These are phyloP conservation scores for Girardinichthys multiradiatus DNA, from an alignment of 2,113 vertebrate genomes.

Conservation along the genomic window DNA sequence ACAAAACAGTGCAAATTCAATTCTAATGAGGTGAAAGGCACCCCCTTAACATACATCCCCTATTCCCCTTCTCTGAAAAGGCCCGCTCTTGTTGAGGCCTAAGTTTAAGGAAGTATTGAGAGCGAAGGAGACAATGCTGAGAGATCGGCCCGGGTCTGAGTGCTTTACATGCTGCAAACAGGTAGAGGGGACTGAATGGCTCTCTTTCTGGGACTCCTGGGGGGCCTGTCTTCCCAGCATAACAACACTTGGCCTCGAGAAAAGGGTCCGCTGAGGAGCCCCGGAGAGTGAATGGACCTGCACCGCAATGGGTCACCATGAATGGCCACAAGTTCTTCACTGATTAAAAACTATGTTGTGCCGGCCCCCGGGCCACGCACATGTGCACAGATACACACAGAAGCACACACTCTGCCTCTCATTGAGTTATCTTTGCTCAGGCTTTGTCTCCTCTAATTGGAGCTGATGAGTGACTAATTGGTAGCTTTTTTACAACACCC, in stretches of 20 bases:
- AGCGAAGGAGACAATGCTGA: conserved; percentile 89
- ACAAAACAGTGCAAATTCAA: conserved; percentile 91
- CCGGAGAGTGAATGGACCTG: conserved; percentile 82
- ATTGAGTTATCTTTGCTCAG: conserved; percentile 96
- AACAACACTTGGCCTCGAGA: conserved; percentile 85
- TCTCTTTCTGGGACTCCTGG: conserved; percentile 91
- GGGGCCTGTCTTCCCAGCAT: conserved; percentile 92
- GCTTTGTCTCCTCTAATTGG: conserved; percentile 99
- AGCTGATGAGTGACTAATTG: conserved; percentile 99
- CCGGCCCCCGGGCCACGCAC: conserved; percentile 51
- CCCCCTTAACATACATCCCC: conserved; percentile 85
- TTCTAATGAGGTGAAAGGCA: conserved; percentile 92
- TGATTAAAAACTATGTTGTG: conserved; percentile 86
- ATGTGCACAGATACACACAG: conserved; percentile 46
- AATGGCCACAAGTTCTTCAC: conserved; percentile 87
- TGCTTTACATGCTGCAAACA: conserved; percentile 89
- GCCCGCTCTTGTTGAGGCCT: conserved; percentile 85
- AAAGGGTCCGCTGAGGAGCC: conserved; percentile 80
- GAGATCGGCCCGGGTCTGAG: conserved; percentile 88
- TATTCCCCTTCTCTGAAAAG: conserved; percentile 64
- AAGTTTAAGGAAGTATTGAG: conserved; percentile 88
- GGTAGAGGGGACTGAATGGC: conserved; percentile 90
- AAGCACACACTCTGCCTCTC: conserved; percentile 79
- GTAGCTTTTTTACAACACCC: conserved; percentile 89
- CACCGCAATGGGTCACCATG: conserved; percentile 72